Base-by-base conservation (phyloP, 2,888 invertebrate species). In the Tortrix viridana region DNA sequence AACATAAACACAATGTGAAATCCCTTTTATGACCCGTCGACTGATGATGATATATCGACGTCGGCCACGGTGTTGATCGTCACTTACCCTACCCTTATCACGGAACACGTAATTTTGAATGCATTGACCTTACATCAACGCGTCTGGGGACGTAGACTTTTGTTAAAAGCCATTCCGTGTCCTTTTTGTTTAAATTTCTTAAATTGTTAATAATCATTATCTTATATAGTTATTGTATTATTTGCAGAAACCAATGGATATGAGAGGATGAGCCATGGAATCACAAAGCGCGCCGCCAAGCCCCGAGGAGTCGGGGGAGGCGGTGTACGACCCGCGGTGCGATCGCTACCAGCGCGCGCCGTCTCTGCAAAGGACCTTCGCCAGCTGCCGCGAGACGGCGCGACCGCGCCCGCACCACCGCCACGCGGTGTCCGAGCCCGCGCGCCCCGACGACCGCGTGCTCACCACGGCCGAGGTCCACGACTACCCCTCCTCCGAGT, bases 301-400 rank as follows among this genome's bases (percentile, higher is more conserved):
- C 89, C 92, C 92, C 89, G 92, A 92, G 82, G 92, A 92, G 80
- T 78, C 89, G 74, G 92, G 92, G 88, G 90, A 89, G 88, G 92
- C 91, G 92, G 93, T 96, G 87, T 95, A 95, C 89, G 96, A 96
- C 85, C 94, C 95, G 68, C 96, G 95, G 65, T 95, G 96, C 72
- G 95, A 95, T 69, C 94, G 95, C 66, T 95, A 95, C 81, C 95
- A 82, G 52, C 86, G 81, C 58, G 95, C 80, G 68, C 94, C 95
- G 12, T 76, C 86, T n/a, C 81, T 92, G 56, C 91, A 91, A 71
- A 81, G 89, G 64, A 83, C 86, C 3, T 92, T 89, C 67, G 89
- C 92, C 70, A 92, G 91, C 71, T 92, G 91, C 67, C 86, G 92
- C 69, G 92, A 91, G 66, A 75, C 82, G 6, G 77, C 82, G 26